Base-by-base conservation (phyloP, 2,888 invertebrate species). In the Poecilus cupreus region DNA sequence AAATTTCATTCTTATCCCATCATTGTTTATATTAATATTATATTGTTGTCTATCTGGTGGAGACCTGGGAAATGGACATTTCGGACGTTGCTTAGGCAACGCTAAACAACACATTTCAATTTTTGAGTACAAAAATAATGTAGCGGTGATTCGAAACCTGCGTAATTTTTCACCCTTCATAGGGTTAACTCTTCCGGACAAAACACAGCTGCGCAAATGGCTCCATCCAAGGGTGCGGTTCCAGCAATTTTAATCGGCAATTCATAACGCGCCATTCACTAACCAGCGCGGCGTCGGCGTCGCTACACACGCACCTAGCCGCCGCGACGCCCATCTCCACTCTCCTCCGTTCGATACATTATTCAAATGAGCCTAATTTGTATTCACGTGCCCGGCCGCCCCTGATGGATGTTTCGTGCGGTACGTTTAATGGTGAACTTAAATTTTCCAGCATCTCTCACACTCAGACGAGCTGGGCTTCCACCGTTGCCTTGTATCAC, bases 311-410 rank as follows among this genome's bases (percentile, higher is more conserved):
- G 16, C 18, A 68, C 68, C 68, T 68, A 37, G 39, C 37, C 46
- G 46, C 46, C 20, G 18, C 49, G 22, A 24, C 72, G 18, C 49
- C 32, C 32, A 8, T 32, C 32, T 32, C 32, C 32, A 8, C 32
- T 32, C 51, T 24, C 70, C 37, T n/a, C 10, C 72, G 80, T 70
- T 72, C 80, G 80, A 80, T 80, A 80, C 80, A 80, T 80, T 80
- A 80, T 80, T 80, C 80, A 80, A 80, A 80, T 80, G 80, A 80
- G 80, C 11, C 80, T 80, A 80, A 80, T 80, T 80, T 80, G 80
- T 80, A 80, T 80, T 80, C 80, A 72, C 57, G 80, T 37, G 72
- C 72, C 54, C 37, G 57, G 72, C 79, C 72, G 49, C 37, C 20
- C 39, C 72, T 80, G 80, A 80, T 80, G 80, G 80, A 80, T 80